Evolutionary conservation across 2,797 vertebrate genomes (phyloP), one percentile per base, ranked within the genome.

Genomic region (Danionella dracula): DNA sequence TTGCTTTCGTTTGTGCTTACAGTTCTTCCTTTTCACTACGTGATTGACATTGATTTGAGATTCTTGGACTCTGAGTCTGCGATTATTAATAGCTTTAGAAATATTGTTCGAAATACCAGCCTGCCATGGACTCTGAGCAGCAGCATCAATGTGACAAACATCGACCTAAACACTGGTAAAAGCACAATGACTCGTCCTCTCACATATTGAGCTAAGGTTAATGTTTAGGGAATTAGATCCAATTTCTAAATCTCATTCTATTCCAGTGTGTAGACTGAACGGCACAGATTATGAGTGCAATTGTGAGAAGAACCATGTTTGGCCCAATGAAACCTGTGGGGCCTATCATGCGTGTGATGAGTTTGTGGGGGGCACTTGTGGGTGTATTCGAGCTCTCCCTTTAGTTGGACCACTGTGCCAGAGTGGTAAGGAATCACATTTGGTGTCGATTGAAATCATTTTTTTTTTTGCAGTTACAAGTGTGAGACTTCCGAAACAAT

Each of bases 381-480:
- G 56, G 23, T 91, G 88, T 62, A 59, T 75, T 29, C 82, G 62
- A 35, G 40, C 70, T 64, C 15, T 83, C 38, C 87, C 87, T 76
- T 45, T 76, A 7, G 17, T 68, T 0, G 79, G 84, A 48, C 63
- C 78, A 37, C 32, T 56, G 4, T 70, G 67, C 17, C 67, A 41
- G 34, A 61, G 17, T 32, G 67, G 67, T 62, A 1, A 29, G 40
- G 2, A 29, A 10, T 35, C 27, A 45, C 5, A 2, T 9, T 4
- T 17, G 9, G 1, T 11, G 20, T n/a, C n/a, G 11, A 4, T 23
- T 4, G 21, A 1, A 46, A 31, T n/a, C 1, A 16, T 1, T 46
- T 23, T 21, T 4, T 11, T 46, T 46, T 23, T 46, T 12, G 1
- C 1, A 23, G 21, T 48, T 48, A 8, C 10, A 1, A n/a, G n/a